Conservation (phyloP, 2,113 vertebrate species). For the Pitta sordida region DNA sequence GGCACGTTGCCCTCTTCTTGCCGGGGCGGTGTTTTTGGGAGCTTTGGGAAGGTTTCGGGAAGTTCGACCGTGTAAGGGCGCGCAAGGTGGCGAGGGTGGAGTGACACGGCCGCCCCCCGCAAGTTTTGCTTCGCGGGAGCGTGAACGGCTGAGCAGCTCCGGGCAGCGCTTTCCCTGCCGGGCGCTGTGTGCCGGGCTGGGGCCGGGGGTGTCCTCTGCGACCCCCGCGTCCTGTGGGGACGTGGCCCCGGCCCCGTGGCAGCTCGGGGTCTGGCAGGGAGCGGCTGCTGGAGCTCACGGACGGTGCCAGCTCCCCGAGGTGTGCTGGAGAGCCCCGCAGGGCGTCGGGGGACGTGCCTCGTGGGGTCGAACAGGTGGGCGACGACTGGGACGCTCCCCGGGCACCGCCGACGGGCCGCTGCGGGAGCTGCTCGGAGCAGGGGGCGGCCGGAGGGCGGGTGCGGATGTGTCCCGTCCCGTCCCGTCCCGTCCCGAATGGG, state of each 20-base stretch:
- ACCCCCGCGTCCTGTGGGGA: not conserved
- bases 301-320: not conserved
- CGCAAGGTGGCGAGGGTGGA: not conserved
- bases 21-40: not conserved
- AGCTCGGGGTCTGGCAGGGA: not conserved
- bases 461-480: too few species aligned
- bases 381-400: not conserved
- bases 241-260: not conserved
- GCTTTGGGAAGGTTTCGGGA: not conserved
- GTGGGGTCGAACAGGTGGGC: not conserved
- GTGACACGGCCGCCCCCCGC: not conserved
- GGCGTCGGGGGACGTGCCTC: not conserved
- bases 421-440: not conserved
- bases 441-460: not conserved
- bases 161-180: not conserved
- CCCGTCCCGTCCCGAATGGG: not conserved
- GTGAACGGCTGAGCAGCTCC: not conserved
- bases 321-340: not conserved
- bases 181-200: not conserved
- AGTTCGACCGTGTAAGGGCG: not conserved
- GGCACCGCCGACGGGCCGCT: not conserved
- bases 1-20: not conserved
- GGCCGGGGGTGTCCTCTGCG: not conserved
- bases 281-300: not conserved
- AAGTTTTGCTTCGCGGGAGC: not conserved